Conservation (phyloP, 2,888 invertebrate genomes). For the Idaea straminata region DNA sequence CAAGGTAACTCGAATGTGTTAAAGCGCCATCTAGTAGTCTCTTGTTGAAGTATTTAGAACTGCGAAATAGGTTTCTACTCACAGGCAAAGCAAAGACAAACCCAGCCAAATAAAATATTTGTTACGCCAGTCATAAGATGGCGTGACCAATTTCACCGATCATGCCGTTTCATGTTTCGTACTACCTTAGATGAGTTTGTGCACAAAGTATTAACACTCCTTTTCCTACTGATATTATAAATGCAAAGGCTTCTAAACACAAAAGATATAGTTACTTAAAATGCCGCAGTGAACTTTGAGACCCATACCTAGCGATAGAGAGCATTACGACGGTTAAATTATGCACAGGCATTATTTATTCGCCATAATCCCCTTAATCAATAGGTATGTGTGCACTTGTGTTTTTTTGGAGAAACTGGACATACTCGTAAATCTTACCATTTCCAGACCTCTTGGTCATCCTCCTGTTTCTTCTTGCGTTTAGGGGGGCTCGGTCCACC, state of each 20-base stretch:
- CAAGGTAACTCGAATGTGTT: not conserved
- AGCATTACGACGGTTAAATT: too few relatives aligned
- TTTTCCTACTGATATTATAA: too few relatives aligned
- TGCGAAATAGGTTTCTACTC: not conserved
- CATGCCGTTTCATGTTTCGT: too few relatives aligned
- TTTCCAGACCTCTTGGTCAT: slow-evolving; percentile 93
- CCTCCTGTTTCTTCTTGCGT: slow-evolving; percentile 89
- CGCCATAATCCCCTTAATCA: too few relatives aligned
- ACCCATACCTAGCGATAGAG: too few relatives aligned
- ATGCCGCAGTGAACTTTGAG: too few relatives aligned
- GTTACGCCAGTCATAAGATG: not conserved
- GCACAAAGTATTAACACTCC: too few relatives aligned
- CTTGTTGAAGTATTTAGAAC: slow-evolving; percentile 7
- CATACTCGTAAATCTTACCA: slow-evolving; percentile 81
- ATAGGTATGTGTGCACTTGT: not conserved
- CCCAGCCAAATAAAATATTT: not conserved
- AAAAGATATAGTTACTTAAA: too few relatives aligned
- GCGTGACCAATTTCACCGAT: slow-evolving; percentile 3
- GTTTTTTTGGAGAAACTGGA: not conserved
- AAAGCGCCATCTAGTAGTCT: slow-evolving; percentile 45
- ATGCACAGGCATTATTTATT: too few relatives aligned
- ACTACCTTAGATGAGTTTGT: too few relatives aligned
- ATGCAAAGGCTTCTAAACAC: too few relatives aligned
- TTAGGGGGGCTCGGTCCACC: slow-evolving; percentile 79
- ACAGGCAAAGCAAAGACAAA: not conserved